Conservation (phyloP, 2,888 invertebrate genomes). For the Pseudoips prasinana region DNA sequence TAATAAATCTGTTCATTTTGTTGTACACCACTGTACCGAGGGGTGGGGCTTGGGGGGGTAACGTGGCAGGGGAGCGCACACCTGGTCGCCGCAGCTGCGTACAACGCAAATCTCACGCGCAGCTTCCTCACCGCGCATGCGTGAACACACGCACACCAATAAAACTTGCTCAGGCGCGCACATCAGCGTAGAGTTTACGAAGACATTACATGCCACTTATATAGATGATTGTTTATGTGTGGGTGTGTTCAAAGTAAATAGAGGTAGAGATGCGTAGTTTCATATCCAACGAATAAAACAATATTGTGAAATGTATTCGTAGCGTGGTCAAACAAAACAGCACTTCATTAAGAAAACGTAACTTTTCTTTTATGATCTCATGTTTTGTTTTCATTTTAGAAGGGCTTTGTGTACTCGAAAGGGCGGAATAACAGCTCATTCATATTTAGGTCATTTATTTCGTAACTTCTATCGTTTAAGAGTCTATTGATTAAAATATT, state of each 20-base stretch:
- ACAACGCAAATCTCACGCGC: constrained; percentile 77
- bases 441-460: no score
- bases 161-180: background rate
- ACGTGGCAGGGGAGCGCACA: constrained; percentile 63
- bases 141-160: constrained; percentile 48
- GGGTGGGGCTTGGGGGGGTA: constrained; percentile 50
- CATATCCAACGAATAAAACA: constrained; percentile 6
- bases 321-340: background rate
- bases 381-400: no score
- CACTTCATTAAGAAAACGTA: no score
- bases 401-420: no score
- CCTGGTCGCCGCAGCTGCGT: constrained; percentile 79
- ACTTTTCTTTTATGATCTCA: no score
- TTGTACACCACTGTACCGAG: constrained; percentile 49
- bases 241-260: constrained; percentile 20
- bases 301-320: background rate
- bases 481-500: no score
- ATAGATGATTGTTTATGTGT: constrained; percentile 4
- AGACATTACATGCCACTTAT: no score
- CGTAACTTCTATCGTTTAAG: no score
- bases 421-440: no score
- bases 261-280: constrained; percentile 16
- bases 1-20: constrained; percentile 20
- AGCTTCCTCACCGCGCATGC: constrained; percentile 76
- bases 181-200: background rate